Evolutionary conservation across 1,140 invertebrate genomes (phyloP), one percentile per base, ranked within the genome.

Genomic region (Drosophila lacertosa): DNA sequence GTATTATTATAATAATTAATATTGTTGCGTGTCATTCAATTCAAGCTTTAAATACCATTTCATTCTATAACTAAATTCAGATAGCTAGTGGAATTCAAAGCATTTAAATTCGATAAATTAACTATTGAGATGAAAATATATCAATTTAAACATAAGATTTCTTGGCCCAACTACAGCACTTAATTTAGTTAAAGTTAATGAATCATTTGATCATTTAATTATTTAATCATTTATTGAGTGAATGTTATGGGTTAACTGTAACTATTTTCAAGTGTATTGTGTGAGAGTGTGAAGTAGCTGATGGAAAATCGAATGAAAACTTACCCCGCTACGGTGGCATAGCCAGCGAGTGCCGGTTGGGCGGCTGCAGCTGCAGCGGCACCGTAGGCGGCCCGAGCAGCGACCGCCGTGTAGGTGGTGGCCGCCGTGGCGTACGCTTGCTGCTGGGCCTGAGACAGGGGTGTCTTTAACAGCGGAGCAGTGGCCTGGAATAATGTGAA

Each of bases 331-430:
- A 92, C 91, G 53, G 91, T 89, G 79, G 89, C 93, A 93, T 93
- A 95, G 94, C 95, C 95, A 73, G 95, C 94, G 53, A 95, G 94
- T 92, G 77, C 93, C 92, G 92, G 95, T 94, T 73, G 95, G 94
- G 70, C 95, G 92, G 96, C 96, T 94, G 77, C 96, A 92, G 96
- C 96, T 47, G 96, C 95, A 39, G 96, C 96, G 32, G 96, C 95
- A 50, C 96, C 95, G 81, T 96, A 96, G 35, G 94, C 95, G 24
- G 95, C 96, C 68, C 95, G 95, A 75, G 96, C 95, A 26, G 96
- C 96, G 67, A 95, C 96, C 77, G 96, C 96, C 90, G 95, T 96
- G 91, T 95, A 96, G 71, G 94, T 95, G 68, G 96, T 95, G 63
- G 95, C 95, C 68, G 95, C 94, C 79, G 95, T 95, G 64, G 89